These are phyloP conservation scores for Epinephelus malabaricus DNA, from an alignment of 2,797 vertebrate species.

Conservation along the genomic window DNA sequence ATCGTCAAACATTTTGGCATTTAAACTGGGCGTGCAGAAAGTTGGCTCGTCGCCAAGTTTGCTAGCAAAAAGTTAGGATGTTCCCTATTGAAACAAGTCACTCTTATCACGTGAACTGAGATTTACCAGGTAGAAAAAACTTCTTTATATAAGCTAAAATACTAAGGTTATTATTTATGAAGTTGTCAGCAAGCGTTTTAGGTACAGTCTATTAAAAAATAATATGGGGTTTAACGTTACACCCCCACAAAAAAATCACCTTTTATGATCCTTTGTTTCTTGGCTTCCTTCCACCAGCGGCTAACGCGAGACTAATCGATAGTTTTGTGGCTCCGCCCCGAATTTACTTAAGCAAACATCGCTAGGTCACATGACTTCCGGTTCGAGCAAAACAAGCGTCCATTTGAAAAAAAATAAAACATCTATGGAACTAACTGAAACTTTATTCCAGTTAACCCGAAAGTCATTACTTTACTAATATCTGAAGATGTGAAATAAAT, in stretches of 20 bases:
- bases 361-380: neutral
- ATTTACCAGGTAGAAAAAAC: too few relatives aligned
- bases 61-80: neutral
- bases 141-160: neutral
- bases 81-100: too few relatives aligned
- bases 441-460: too few relatives aligned
- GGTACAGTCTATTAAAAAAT: neutral
- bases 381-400: neutral
- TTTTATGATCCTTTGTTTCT: neutral
- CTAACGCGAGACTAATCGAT: too few relatives aligned
- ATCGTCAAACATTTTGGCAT: too few relatives aligned
- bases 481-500: neutral
- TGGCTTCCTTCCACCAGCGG: too few relatives aligned
- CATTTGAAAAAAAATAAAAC: too few relatives aligned
- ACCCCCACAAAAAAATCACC: neutral
- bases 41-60: neutral
- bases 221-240: too few relatives aligned
- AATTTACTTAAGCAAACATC: fast-evolving
- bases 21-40: too few relatives aligned
- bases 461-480: too few relatives aligned
- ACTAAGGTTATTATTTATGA: neutral
- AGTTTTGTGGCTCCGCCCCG: neutral
- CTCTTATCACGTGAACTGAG: too few relatives aligned
- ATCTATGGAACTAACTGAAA: too few relatives aligned
- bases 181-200: neutral